A percentile compares a stretch with the other conserved stretches of the same genome.
Conservation (phyloP, 92 coral and sea anemone species). For the Heteractis magnifica region DNA sequence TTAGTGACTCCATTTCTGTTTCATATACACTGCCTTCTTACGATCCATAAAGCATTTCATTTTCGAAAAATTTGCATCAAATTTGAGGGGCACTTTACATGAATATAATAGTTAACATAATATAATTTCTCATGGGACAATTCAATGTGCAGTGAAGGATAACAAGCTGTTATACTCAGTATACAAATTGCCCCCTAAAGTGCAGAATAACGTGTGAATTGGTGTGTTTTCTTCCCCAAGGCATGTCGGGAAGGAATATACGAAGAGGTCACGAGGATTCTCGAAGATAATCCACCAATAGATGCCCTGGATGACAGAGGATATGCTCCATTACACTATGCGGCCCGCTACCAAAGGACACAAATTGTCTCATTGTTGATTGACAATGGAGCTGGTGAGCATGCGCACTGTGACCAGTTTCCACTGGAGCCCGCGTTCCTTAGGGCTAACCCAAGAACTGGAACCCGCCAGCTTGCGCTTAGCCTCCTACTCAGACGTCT, state of each 20-base stretch:
- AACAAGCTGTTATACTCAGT: no score
- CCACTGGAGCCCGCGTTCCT: no score
- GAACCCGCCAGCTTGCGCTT: neutral
- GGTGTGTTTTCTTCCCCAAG: constrained; percentile 16
- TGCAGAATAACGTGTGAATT: neutral
- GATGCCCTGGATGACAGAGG: constrained; percentile 61
- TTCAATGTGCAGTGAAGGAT: no score
- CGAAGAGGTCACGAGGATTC: constrained; percentile 45
- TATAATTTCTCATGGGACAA: no score
- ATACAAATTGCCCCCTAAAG: neutral
- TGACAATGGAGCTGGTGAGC: constrained; percentile 67
- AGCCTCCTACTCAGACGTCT: neutral
- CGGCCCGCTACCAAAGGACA: constrained; percentile 68
- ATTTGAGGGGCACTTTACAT: no score
- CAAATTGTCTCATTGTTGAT: constrained; percentile 53
- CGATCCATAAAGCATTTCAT: no score
- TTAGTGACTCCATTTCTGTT: no score
- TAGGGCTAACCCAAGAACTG: no score
- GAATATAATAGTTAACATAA: no score
- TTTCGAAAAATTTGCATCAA: no score
- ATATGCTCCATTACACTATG: constrained; percentile 80
- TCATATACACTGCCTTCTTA: no score
- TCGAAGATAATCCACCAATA: constrained; percentile 19
- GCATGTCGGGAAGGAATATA: constrained; percentile 75
- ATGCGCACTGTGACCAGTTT: neutral